Evolutionary conservation across 2,888 invertebrate species (phyloP), one percentile per base, ranked within the genome.

Genomic region (Nectonema munidae): DNA sequence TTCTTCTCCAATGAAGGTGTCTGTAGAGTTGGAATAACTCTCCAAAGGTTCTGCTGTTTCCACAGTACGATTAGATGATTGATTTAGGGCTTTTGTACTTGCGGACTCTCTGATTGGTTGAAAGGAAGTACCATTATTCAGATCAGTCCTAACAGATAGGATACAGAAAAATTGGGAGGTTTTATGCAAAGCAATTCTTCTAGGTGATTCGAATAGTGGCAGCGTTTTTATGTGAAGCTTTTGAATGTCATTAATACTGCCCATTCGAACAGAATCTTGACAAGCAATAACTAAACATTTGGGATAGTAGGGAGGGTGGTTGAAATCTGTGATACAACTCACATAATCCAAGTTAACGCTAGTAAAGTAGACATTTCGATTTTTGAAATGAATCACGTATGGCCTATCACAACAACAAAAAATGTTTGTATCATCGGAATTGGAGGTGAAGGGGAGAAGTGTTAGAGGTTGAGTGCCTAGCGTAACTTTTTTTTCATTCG

Each of bases 321-420:
- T n/a, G n/a, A n/a, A n/a, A n/a, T n/a, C n/a, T n/a, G n/a, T n/a
- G n/a, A n/a, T n/a, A n/a, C n/a, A n/a, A n/a, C n/a, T n/a, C n/a
- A n/a, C n/a, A n/a, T n/a, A n/a, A n/a, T n/a, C n/a, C n/a, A n/a
- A n/a, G n/a, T n/a, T n/a, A n/a, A n/a, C n/a, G n/a, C n/a, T n/a
- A n/a, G 21, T 3, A 34, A 34, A 11, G 34, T 9, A 3, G 14
- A 9, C 6, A 14, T 19, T n/a, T 15, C 17, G 39, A 34, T 42
- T 44, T 16, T 34, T 28, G 36, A 44, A 4, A 83, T 89, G 95
- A 46, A 95, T 86, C 11, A 95, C 89, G 0, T 89, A 86, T 1
- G 89, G 89, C 37, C 89, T 66, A 56, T 95, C 89, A 0, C 83
- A 86, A 55, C 95, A 95, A 16, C 86, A 95, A 60, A 95, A 95